These are phyloP conservation scores for Drosophila pseudoananassae DNA, from an alignment of 1,140 invertebrate species.

Conservation along the genomic window DNA sequence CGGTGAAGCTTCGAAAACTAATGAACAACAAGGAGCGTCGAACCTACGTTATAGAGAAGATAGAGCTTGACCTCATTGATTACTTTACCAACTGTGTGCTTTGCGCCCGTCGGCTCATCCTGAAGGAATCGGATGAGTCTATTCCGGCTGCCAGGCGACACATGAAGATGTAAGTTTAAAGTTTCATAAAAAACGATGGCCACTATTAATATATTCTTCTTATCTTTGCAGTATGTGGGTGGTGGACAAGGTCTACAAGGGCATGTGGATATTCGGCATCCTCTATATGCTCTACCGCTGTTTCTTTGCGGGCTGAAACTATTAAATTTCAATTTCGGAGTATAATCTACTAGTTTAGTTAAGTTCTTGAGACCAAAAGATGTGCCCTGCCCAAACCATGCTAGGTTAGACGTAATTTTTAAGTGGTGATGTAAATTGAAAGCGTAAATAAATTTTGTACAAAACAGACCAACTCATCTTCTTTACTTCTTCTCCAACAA, in stretches of 20 bases:
- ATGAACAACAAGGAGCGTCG: constrained; percentile 88
- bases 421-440: constrained; percentile 60
- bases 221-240: constrained; percentile 72
- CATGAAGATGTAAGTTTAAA: constrained; percentile 89
- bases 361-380: constrained; percentile 75
- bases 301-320: constrained; percentile 62
- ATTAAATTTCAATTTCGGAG: neutral
- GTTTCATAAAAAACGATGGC: constrained; percentile 61
- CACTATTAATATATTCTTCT: neutral
- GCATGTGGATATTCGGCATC: constrained; percentile 72
- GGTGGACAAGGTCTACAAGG: constrained; percentile 75
- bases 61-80: constrained; percentile 88
- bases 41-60: constrained; percentile 89
- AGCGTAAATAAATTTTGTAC: neutral
- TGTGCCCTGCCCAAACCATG: constrained; percentile 50
- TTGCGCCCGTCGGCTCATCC: constrained; percentile 90
- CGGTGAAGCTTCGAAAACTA: constrained; percentile 84
- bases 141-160: constrained; percentile 91
- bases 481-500: no score
- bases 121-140: constrained; percentile 93
- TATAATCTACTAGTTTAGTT: constrained; percentile 41
- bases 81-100: constrained; percentile 91
- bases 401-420: constrained; percentile 43
- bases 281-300: constrained; percentile 71
- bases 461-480: no score